A percentile compares a stretch with the other conserved stretches of the same genome.
Evolutionary conservation across 2,797 vertebrate species (phyloP).

Genomic region (Syngnathus acus): DNA sequence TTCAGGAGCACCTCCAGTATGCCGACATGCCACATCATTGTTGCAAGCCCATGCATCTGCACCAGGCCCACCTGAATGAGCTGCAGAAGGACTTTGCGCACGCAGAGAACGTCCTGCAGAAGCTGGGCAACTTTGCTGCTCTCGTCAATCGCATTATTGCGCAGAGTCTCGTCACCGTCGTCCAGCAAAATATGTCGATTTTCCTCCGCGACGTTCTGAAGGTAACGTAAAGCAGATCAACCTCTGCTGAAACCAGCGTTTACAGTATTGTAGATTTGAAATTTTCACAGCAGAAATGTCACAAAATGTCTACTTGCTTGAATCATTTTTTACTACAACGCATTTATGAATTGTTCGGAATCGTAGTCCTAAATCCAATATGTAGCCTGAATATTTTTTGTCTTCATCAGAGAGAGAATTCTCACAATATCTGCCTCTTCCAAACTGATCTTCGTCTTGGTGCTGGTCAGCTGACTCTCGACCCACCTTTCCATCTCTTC

Average conservation of each 20-base stretch:
- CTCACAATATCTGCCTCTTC: conserved; percentile 47
- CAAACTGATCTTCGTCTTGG: conserved; percentile 59
- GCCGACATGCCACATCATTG: conserved; percentile 21
- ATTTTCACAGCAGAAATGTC: too few relatives aligned
- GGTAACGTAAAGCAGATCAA: conserved; percentile 51
- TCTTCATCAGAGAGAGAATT: conserved; percentile 38
- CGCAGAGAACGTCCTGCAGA: conserved; percentile 52
- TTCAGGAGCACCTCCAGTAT: conserved; percentile 57
- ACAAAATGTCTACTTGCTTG: too few relatives aligned
- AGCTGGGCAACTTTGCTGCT: conserved; percentile 63
- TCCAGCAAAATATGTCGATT: conserved; percentile 46
- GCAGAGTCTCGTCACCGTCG: conserved; percentile 65
- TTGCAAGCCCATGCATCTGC: conserved; percentile 53
- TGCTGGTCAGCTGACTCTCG: conserved; percentile 45
- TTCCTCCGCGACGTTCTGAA: conserved; percentile 65
- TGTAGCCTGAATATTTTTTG: neutral
- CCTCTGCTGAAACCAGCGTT: neutral
- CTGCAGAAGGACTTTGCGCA: conserved; percentile 47
- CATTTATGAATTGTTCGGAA: too few relatives aligned
- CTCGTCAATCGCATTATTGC: conserved; percentile 70
- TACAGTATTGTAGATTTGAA: neutral
- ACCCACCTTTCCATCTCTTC: conserved; percentile 62
- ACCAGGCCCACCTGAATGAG: conserved; percentile 30
- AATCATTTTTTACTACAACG: too few relatives aligned
- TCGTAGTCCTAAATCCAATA: neutral